Evolutionary conservation across 2,888 invertebrate species (phyloP), one percentile per base, ranked within the genome.

Genomic region (Euphydryas editha): DNA sequence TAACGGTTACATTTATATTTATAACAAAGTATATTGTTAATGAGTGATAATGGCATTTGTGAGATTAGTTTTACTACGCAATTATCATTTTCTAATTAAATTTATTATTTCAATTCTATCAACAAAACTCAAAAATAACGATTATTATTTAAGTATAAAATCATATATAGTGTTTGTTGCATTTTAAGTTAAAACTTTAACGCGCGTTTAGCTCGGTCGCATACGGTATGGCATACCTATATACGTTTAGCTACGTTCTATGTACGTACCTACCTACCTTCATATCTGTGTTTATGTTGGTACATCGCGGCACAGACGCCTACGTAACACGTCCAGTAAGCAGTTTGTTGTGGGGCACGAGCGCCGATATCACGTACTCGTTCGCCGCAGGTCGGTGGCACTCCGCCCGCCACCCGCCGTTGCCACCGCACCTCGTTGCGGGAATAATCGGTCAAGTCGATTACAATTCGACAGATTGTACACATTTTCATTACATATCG

Each of bases 301-400:
- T 86, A 86, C 81, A 83, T 84, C 82, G 85, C 85, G 81, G 84
- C 84, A 84, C 82, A 86, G 84, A 85, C 88, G 88, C 89, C 89
- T 89, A 90, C 90, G 86, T 90, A 91, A 90, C 88, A 87, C 87
- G 88, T 90, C 88, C 90, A 90, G 88, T 90, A 90, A 90, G 90
- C 91, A 90, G 90, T 91, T 91, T 92, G 90, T 91, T 91, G 89
- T 92, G 88, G 85, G 87, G 89, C 91, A 91, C 89, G 90, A 88
- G 89, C 88, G 87, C 87, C 86, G 88, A 87, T 90, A 90, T 89
- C 88, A 88, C 88, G 88, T 88, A 83, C 86, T 82, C 83, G 87
- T 85, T 88, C 85, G 85, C 85, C 86, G 84, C 84, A 84, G 83
- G 87, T 85, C 81, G 88, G 87, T 76, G 78, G 78, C 78, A 78